Percentiles rank a stretch among this genome's conserved stretches.
These are phyloP conservation scores for Smittia sp. DNA, from an alignment of 2,888 invertebrate species.

Conservation along the genomic window DNA sequence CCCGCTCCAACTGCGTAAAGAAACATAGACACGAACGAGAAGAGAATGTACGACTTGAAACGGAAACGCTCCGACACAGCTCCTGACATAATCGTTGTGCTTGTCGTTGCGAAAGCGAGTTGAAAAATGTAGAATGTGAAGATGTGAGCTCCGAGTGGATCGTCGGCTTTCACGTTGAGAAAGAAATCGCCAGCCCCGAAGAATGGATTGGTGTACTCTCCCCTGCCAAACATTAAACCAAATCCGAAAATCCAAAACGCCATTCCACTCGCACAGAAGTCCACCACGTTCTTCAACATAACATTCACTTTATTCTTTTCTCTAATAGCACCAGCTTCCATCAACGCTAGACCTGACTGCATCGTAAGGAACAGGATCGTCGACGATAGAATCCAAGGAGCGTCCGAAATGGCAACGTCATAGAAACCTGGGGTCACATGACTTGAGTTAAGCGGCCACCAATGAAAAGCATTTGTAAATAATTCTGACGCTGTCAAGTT, in stretches of 20 bases:
- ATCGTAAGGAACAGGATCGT: constrained; percentile 19
- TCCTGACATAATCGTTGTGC: background rate
- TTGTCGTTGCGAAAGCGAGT: background rate
- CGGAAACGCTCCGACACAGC: constrained; percentile 47
- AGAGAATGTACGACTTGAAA: constrained; percentile 56
- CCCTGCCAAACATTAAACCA: constrained; percentile 17
- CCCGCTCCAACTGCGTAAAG: constrained; percentile 57
- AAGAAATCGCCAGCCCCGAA: constrained; percentile 24
- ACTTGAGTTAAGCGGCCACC: constrained; percentile 9
- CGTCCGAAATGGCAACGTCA: background rate
- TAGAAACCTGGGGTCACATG: constrained; percentile 15
- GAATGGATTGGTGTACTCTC: constrained; percentile 31
- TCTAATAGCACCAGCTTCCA: constrained; percentile 9
- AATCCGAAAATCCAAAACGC: constrained; percentile 23
- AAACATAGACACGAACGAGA: constrained; percentile 56
- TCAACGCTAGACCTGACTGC: constrained; percentile 27
- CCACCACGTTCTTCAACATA: constrained; percentile 21
- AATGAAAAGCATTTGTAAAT: background rate
- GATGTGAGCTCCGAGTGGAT: constrained; percentile 1
- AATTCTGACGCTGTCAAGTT: background rate
- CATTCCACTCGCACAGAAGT: constrained; percentile 6
- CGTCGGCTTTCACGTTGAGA: background rate
- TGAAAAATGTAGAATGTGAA: constrained; percentile 17
- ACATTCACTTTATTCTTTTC: constrained; percentile 27
- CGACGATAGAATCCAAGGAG: background rate